These are phyloP conservation scores for Elgonia sp. DNA, from an alignment of 2,888 invertebrate species.

Conservation along the genomic window DNA sequence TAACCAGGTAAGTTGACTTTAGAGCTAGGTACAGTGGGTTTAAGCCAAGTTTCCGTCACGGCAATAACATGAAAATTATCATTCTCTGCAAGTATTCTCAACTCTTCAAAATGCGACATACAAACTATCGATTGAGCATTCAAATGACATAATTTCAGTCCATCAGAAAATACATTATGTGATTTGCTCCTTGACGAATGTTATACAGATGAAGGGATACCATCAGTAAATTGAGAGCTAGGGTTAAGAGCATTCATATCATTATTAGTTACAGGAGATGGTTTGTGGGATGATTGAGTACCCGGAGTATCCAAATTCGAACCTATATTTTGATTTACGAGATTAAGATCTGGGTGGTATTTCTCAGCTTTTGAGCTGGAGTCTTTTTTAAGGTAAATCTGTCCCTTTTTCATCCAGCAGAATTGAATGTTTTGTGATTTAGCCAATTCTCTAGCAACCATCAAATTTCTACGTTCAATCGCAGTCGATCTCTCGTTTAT, in stretches of 20 bases:
- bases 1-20: not conserved
- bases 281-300: no score
- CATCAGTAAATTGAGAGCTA: no score
- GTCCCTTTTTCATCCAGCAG: not conserved
- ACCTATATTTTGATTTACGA: no score
- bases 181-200: no score
- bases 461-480: not conserved
- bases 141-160: not conserved
- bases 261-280: no score
- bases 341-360: no score
- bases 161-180: not conserved
- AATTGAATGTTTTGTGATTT: not conserved
- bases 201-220: no score
- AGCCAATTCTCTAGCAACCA: not conserved
- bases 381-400: not conserved
- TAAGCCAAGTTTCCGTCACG: not conserved
- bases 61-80: not conserved
- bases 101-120: not conserved
- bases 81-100: not conserved
- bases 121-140: not conserved
- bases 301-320: no score
- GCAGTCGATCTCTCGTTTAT: conserved; percentile 6
- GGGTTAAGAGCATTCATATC: no score
- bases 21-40: not conserved
- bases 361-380: no score